Conservation (phyloP, 2,113 vertebrate species). For the Pseudolaguvia tuberculata region DNA sequence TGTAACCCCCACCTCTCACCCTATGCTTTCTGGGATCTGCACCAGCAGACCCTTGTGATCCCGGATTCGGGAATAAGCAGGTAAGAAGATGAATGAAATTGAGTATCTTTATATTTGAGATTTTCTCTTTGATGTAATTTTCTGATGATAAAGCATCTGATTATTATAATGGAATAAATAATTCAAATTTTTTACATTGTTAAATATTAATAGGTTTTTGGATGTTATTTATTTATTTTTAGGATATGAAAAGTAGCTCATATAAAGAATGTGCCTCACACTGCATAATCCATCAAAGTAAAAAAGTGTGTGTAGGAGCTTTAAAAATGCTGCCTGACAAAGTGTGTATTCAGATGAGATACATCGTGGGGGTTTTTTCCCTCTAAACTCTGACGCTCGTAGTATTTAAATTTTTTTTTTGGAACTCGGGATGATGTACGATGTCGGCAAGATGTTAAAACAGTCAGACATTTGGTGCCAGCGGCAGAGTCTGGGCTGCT, state of each 20-base stretch:
- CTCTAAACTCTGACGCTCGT: slow-evolving; percentile 20
- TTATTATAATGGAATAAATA: no score
- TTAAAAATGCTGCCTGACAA: slow-evolving; percentile 51
- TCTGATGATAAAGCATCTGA: no score
- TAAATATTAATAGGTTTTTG: neutral
- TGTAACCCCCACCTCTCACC: no score
- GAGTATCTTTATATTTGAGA: no score
- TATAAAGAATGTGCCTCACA: neutral
- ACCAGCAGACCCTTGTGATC: no score
- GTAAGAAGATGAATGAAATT: no score
- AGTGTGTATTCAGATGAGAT: slow-evolving; percentile 49
- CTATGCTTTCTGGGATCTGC: no score
- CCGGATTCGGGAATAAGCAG: no score
- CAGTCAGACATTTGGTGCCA: slow-evolving; percentile 51
- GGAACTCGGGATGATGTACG: slow-evolving; percentile 56
- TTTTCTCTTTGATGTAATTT: no score
- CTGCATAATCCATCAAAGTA: slow-evolving; percentile 44
- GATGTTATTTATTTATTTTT: neutral
- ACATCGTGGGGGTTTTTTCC: slow-evolving; percentile 41
- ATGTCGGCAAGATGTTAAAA: slow-evolving; percentile 54
- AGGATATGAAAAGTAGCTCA: neutral
- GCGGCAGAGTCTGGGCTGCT: slow-evolving; percentile 52
- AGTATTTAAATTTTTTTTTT: slow-evolving; percentile 50
- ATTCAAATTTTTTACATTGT: neutral
- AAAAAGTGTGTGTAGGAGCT: slow-evolving; percentile 37